Evolutionary conservation across 2,888 invertebrate genomes (phyloP).

Genomic region (Morpho achilles): DNA sequence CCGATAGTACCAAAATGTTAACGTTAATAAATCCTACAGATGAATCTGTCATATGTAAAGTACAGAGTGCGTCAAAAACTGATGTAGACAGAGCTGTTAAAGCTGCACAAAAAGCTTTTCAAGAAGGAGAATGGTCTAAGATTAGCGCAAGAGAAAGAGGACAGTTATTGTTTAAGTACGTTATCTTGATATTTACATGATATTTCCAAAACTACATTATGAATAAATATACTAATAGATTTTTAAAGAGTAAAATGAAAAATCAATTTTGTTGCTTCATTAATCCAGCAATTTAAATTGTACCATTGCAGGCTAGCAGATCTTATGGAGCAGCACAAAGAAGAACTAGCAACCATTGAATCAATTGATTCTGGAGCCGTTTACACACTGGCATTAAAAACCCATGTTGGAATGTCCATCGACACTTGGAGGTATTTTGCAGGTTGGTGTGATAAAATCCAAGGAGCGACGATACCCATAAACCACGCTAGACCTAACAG

Average conservation of each 20-base stretch:
- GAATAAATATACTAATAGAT: neutral
- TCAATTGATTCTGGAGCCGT: slow-evolving; percentile 97
- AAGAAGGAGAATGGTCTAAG: slow-evolving; percentile 94
- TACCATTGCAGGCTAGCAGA: slow-evolving; percentile 86
- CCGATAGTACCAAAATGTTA: slow-evolving; percentile 82
- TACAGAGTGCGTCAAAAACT: slow-evolving; percentile 83
- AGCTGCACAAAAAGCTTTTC: slow-evolving; percentile 93
- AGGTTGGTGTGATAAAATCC: slow-evolving; percentile 98
- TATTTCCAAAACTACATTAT: no score
- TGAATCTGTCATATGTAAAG: slow-evolving; percentile 88
- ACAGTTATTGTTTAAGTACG: slow-evolving; percentile 86
- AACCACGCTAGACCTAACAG: slow-evolving; percentile 93
- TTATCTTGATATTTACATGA: slow-evolving; percentile 17
- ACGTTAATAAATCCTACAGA: slow-evolving; percentile 90
- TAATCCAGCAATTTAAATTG: neutral
- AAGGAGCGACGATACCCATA: slow-evolving; percentile 94
- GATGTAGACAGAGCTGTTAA: slow-evolving; percentile 94
- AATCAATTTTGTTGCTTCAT: neutral
- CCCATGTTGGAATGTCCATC: slow-evolving; percentile 98
- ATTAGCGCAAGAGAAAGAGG: slow-evolving; percentile 96
- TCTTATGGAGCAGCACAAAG: slow-evolving; percentile 95
- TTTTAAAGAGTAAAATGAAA: neutral
- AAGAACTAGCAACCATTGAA: slow-evolving; percentile 97
- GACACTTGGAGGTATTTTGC: slow-evolving; percentile 98
- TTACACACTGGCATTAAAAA: slow-evolving; percentile 96